A percentile compares a stretch with the other conserved stretches of the same genome.
phyloP scores from a whole-genome alignment of 1,140 invertebrate genomes.

The Phymastichus coffea region DNA sequence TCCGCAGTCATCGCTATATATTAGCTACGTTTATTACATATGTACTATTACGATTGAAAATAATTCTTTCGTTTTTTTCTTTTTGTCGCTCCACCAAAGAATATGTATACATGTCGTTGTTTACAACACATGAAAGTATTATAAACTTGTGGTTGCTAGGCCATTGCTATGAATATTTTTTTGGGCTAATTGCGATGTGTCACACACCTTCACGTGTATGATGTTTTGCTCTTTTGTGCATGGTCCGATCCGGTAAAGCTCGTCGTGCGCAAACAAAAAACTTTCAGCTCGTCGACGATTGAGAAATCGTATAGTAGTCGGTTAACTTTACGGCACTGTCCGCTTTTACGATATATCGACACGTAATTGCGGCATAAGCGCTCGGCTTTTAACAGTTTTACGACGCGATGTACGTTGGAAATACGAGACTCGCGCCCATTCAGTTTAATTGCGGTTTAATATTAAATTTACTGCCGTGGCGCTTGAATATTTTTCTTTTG shows the following conservation, averaged over 20 bases:
- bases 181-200: constrained; percentile 9
- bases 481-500: too few relatives aligned
- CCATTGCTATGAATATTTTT: constrained; percentile 12
- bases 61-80: constrained; percentile 8
- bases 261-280: neutral
- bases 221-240: constrained; percentile 11
- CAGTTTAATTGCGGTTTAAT: too few relatives aligned
- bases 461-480: too few relatives aligned
- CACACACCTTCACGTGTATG: neutral
- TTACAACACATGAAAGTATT: too few relatives aligned
- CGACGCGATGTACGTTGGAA: too few relatives aligned
- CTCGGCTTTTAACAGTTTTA: neutral
- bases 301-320: too few relatives aligned
- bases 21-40: constrained; percentile 35
- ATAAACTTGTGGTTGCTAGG: constrained; percentile 3
- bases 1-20: constrained; percentile 58
- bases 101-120: constrained; percentile 21
- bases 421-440: too few relatives aligned
- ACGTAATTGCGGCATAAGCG: neutral
- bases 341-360: neutral
- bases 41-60: neutral
- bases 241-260: constrained; percentile 12
- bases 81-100: constrained; percentile 2
- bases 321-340: too few relatives aligned
- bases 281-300: too few relatives aligned